Conservation (phyloP, 2,113 vertebrate genomes). For the Acanthisitta chloris region DNA sequence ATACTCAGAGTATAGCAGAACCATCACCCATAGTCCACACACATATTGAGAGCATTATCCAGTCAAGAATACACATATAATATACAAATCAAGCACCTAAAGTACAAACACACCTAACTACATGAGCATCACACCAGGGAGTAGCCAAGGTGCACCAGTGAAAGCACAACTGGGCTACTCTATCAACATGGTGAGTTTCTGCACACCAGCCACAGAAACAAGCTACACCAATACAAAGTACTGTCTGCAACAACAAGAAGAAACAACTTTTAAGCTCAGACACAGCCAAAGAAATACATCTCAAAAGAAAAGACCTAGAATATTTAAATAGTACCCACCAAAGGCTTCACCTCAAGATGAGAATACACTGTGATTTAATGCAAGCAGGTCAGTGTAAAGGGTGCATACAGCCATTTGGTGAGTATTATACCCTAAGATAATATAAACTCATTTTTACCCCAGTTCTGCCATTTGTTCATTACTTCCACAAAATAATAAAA, state of each 20-base stretch:
- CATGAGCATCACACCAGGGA: accelerated
- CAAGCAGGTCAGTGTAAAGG: neutral
- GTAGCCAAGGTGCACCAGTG: neutral
- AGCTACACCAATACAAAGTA: accelerated
- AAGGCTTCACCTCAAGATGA: neutral
- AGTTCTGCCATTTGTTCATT: neutral
- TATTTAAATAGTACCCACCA: neutral
- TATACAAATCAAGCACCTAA: accelerated
- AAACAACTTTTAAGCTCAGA: neutral
- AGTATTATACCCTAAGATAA: neutral
- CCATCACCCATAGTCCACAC: neutral
- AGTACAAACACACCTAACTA: neutral
- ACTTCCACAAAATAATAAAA: neutral
- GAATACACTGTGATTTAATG: neutral
- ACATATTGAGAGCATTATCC: accelerated
- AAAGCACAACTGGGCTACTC: neutral
- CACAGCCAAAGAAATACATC: neutral
- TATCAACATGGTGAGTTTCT: accelerated
- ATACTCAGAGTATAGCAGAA: neutral
- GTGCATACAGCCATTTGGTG: accelerated
- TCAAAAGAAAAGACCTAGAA: neutral
- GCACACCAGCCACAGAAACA: accelerated
- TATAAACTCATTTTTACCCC: neutral
- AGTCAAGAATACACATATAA: neutral
- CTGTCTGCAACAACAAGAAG: neutral